Evolutionary conservation across 92 coral and sea anemone species (phyloP).

Genomic region (Parazoanthus atlanticus): DNA sequence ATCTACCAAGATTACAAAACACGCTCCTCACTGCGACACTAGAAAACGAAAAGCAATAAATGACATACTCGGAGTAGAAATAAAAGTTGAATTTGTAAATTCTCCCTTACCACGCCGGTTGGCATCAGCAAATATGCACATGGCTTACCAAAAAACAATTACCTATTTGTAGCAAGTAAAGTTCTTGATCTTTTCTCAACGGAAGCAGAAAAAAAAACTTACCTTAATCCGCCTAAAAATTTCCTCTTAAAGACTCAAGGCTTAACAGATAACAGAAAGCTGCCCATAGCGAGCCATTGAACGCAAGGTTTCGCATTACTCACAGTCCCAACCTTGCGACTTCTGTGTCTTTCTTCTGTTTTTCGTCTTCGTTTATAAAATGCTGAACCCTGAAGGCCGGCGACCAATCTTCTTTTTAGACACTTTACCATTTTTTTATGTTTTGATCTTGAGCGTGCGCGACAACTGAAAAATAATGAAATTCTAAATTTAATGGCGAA

Average conservation of each 20-base stretch:
- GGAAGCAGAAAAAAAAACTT: slow-evolving; percentile 25
- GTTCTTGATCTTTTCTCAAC: slow-evolving; percentile 37
- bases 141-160: too few relatives aligned
- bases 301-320: slow-evolving; percentile 34
- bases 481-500: too few relatives aligned
- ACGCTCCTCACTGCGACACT: not conserved
- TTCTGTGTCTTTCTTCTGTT: not conserved
- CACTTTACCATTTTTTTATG: not conserved
- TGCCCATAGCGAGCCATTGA: not conserved
- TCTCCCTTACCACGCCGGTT: not conserved
- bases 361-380: slow-evolving; percentile 14
- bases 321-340: not conserved
- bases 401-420: not conserved
- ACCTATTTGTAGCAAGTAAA: not conserved
- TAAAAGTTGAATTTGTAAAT: not conserved
- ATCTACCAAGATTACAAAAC: slow-evolving; percentile 24
- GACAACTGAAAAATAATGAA: not conserved
- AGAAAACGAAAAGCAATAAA: not conserved
- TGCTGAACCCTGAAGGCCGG: slow-evolving; percentile 14
- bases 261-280: slow-evolving; percentile 49
- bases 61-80: not conserved
- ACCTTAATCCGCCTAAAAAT: slow-evolving; percentile 36
- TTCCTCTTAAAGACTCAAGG: slow-evolving; percentile 24
- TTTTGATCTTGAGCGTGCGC: not conserved
- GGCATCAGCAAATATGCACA: too few relatives aligned